A percentile compares a stretch with the other conserved stretches of the same genome.
Evolutionary conservation across 2,113 vertebrate species (phyloP).

Genomic region (Callorhinus ursinus): DNA sequence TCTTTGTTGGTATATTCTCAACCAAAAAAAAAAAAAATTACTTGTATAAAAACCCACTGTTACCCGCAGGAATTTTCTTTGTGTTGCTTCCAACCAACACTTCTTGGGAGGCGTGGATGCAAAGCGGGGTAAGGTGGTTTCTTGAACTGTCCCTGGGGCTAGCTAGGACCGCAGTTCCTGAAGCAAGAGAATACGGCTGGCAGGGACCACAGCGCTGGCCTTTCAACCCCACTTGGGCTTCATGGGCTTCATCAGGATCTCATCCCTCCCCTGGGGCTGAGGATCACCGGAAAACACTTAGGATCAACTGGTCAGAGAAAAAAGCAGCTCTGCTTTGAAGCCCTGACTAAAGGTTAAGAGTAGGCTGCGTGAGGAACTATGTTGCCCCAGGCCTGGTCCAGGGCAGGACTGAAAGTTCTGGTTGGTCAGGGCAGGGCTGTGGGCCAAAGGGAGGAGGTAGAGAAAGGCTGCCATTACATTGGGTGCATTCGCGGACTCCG

Average conservation of each 20-base stretch:
- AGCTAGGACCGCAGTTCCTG: neutral
- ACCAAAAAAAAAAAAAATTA: neutral
- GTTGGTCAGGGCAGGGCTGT: constrained; percentile 40
- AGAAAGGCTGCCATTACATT: constrained; percentile 87
- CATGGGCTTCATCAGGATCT: neutral
- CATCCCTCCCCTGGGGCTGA: accelerated
- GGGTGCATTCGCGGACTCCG: constrained; percentile 86
- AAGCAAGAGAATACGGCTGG: neutral
- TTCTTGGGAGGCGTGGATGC: neutral
- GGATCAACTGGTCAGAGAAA: accelerated
- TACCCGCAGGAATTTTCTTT: neutral
- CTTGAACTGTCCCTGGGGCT: neutral
- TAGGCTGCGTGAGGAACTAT: neutral
- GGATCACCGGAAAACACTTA: neutral
- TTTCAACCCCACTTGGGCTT: neutral
- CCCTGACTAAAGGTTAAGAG: constrained; percentile 28
- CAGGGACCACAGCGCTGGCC: neutral
- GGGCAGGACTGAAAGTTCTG: neutral
- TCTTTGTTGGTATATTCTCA: neutral
- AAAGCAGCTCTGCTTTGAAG: neutral
- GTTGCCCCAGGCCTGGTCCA: neutral
- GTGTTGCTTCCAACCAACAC: neutral
- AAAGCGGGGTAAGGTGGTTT: neutral
- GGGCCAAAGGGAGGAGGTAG: constrained; percentile 45
- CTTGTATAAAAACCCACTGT: neutral